Base-by-base conservation (phyloP, 1,140 invertebrate species). In the Rhopalosiphum padi region DNA sequence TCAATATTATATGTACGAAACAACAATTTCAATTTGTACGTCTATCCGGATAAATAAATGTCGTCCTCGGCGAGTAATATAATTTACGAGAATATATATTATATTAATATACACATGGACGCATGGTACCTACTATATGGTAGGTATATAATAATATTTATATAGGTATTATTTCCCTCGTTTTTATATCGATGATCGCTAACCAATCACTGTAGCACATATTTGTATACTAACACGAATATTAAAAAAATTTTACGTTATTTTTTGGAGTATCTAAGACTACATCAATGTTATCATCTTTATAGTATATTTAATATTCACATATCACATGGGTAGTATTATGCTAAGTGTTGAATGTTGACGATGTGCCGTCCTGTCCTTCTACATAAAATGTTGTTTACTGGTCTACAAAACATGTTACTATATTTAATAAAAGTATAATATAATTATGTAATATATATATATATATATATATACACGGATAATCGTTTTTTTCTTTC, bases 401-500 rank as follows among this genome's bases (percentile, higher is more conserved):
- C 11, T 53, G 37, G 11, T 46, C 43, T 86, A 46, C 30, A 86
- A 86, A 86, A 46, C 41, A 46, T 30, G 11, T 3, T 85, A 77
- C 9, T 60, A 25, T 83, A 37, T 25, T 46, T 46, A 18, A 43
- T 43, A 11, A 4, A 43, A 22, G 43, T 51, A 53, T 35, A 86
- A 46, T 30, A 89, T 53, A 89, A 23, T 7, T 37, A n/a, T n/a
- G 3, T 51, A 9, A 48, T 18, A 48, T n/a, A 87, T 48, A 6
- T 87, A 86, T 46, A 85, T 41, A 41, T 41, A 53, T 15, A 35
- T 46, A 87, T 87, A 88, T 82, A 30, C 21, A 68, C 37, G 21
- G 7, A 1, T 89, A 55, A 89, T 55, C 21, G 88, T 37, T 89
- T 89, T 88, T 89, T 41, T 37, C n/a, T 88, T 53, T 89, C 48